Conservation (phyloP, 2,797 vertebrate genomes). For the Euphonia xanthogaster region DNA sequence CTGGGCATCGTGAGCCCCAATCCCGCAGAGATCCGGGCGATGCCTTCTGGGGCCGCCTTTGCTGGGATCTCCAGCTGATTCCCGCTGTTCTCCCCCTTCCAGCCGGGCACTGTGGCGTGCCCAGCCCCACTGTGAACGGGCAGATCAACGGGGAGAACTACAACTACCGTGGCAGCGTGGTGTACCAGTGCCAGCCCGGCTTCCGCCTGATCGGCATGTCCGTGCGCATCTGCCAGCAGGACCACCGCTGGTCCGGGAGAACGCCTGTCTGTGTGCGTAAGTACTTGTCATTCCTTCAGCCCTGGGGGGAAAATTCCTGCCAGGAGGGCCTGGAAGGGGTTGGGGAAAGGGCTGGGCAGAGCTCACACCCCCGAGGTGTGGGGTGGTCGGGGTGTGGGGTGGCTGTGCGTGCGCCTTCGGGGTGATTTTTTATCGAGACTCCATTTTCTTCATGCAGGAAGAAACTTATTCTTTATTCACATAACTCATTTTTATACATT, state of each 20-base stretch:
- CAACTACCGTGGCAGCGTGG: constrained; percentile 94
- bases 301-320: background rate
- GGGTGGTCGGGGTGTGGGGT: too few relatives aligned
- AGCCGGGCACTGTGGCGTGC: constrained; percentile 96
- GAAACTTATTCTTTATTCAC: too few relatives aligned
- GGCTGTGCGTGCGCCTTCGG: too few relatives aligned
- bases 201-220: constrained; percentile 97
- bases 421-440: too few relatives aligned
- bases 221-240: constrained; percentile 97
- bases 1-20: accelerated
- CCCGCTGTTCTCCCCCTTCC: background rate
- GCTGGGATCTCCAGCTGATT: accelerated
- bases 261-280: constrained; percentile 98
- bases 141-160: constrained; percentile 96
- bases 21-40: accelerated
- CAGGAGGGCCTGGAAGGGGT: background rate
- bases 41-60: accelerated
- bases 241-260: constrained; percentile 94
- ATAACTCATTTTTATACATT: too few relatives aligned
- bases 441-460: too few relatives aligned
- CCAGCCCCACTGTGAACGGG: constrained; percentile 93
- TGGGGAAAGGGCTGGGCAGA: background rate
- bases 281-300: constrained; percentile 61
- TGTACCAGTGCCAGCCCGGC: constrained; percentile 95
- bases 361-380: too few relatives aligned